Percentiles rank a stretch among this genome's conserved stretches.
Conservation (phyloP, 2,888 invertebrate genomes). For the Copidosoma aretas region DNA sequence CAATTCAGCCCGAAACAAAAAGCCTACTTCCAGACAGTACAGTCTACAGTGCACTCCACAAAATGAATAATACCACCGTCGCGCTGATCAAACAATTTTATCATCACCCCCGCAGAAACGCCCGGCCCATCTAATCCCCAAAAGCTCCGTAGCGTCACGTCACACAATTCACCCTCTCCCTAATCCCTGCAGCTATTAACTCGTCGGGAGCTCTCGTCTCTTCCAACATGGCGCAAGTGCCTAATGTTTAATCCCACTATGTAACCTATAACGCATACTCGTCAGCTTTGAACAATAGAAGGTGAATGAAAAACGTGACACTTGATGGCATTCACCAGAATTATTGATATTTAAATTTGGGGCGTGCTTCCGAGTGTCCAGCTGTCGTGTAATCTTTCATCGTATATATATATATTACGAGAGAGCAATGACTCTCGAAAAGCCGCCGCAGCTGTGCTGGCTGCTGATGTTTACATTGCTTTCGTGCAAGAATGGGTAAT, state of each 20-base stretch:
- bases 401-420: too few relatives aligned
- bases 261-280: conserved; percentile 19
- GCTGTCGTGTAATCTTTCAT: not conserved
- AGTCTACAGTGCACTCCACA: too few relatives aligned
- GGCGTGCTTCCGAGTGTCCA: not conserved
- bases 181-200: conserved; percentile 22
- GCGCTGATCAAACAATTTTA: not conserved
- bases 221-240: not conserved
- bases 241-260: not conserved
- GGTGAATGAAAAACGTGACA: not conserved
- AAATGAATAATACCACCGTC: too few relatives aligned
- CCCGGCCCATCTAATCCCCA: not conserved
- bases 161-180: conserved; percentile 14
- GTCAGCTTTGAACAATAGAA: conserved; percentile 30
- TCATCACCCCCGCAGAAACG: not conserved
- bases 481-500: too few relatives aligned
- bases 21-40: too few relatives aligned
- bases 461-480: too few relatives aligned
- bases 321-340: conserved; percentile 20
- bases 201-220: not conserved
- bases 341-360: conserved; percentile 20
- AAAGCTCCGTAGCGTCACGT: not conserved
- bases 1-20: too few relatives aligned
- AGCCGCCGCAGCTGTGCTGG: conserved; percentile 15
- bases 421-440: too few relatives aligned